Conservation (phyloP, 2,797 vertebrate genomes). For the Sebastes vulpes region DNA sequence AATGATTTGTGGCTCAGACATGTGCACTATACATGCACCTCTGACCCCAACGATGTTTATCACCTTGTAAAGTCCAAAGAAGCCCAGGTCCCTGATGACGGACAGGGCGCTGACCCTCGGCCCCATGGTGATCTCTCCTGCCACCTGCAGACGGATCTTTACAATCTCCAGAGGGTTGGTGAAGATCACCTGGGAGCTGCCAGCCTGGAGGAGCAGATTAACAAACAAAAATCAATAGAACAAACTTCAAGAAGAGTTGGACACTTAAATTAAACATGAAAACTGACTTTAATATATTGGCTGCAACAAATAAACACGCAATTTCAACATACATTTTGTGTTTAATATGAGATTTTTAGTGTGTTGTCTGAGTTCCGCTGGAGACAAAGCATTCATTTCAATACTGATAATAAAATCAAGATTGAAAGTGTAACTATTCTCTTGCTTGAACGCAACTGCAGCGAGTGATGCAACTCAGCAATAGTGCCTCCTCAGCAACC, state of each 20-base stretch:
- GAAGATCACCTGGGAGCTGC: constrained; percentile 93
- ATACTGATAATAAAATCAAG: not conserved
- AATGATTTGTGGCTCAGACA: not conserved
- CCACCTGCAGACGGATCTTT: constrained; percentile 93
- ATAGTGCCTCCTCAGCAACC: constrained; percentile 50
- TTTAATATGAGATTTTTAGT: not conserved
- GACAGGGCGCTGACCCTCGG: constrained; percentile 91
- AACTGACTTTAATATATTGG: not conserved
- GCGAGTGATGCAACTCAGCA: constrained; percentile 24
- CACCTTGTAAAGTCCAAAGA: constrained; percentile 94
- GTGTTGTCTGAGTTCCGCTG: not conserved
- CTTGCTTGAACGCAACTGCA: not conserved
- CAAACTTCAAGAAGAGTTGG: not conserved
- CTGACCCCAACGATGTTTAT: not conserved
- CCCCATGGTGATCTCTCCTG: constrained; percentile 92
- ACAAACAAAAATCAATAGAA: not conserved
- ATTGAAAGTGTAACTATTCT: not conserved
- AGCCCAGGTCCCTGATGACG: constrained; percentile 89
- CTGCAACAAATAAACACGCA: not conserved
- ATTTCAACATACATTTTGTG: not conserved
- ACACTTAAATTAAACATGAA: not conserved
- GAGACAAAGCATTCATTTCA: not conserved
- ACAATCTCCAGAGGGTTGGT: constrained; percentile 95
- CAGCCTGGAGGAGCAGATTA: constrained; percentile 84
- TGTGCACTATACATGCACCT: not conserved